Percentiles rank a stretch among this genome's conserved stretches.
Evolutionary conservation across 2,888 invertebrate genomes (phyloP).

Genomic region (Synanthedon formicaeformis): DNA sequence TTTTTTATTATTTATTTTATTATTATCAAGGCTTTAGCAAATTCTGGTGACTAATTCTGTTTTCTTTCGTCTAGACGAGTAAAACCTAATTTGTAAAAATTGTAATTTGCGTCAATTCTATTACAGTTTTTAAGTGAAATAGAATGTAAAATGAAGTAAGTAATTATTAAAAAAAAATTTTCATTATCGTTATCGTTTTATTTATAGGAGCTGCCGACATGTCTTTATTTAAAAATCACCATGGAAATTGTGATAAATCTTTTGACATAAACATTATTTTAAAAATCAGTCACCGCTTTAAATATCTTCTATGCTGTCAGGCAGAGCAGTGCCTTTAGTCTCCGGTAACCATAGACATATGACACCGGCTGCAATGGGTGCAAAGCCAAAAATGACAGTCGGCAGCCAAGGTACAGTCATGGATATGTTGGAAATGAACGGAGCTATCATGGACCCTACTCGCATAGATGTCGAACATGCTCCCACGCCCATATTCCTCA

Average conservation of each 20-base stretch:
- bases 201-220: too few relatives aligned
- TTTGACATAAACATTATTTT: background rate
- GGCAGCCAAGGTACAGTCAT: conserved; percentile 72
- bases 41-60: too few relatives aligned
- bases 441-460: conserved; percentile 86
- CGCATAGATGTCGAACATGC: conserved; percentile 85
- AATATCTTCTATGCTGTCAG: conserved; percentile 82
- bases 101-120: too few relatives aligned
- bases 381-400: conserved; percentile 77
- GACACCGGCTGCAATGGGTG: conserved; percentile 74
- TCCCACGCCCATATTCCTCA: conserved; percentile 88
- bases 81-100: too few relatives aligned
- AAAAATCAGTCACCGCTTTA: conserved; percentile 33
- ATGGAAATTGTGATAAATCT: too few relatives aligned
- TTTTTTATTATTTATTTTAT: too few relatives aligned
- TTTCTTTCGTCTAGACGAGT: too few relatives aligned
- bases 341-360: conserved; percentile 80
- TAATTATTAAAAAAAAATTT: too few relatives aligned
- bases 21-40: too few relatives aligned
- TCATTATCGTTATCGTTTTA: too few relatives aligned
- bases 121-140: too few relatives aligned
- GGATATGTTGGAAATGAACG: conserved; percentile 78
- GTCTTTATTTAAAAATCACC: background rate
- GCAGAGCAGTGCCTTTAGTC: conserved; percentile 77
- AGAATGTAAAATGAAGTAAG: too few relatives aligned